A percentile compares a stretch with the other conserved stretches of the same genome.
phyloP scores from a whole-genome alignment of 2,113 vertebrate genomes.

The Archocentrus centrarchus region DNA sequence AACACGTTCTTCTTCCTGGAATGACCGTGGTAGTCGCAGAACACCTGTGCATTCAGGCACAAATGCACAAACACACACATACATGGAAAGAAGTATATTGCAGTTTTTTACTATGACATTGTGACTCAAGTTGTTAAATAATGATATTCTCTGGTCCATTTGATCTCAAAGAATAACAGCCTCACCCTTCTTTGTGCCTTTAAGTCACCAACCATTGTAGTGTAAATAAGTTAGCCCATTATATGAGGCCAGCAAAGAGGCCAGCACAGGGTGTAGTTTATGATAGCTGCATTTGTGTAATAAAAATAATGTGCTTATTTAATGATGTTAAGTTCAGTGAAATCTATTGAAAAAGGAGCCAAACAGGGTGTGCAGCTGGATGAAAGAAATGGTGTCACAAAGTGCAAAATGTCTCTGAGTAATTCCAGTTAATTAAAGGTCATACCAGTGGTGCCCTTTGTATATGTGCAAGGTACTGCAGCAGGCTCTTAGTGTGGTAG shows the following conservation, averaged over 20 bases:
- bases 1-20: conserved; percentile 99
- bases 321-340: conserved; percentile 3
- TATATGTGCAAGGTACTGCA: conserved; percentile 95
- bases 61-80: neutral
- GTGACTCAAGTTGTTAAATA: neutral
- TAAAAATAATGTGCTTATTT: conserved; percentile 36
- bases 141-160: neutral
- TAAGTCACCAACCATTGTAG: neutral
- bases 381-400: conserved; percentile 21
- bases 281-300: conserved; percentile 32
- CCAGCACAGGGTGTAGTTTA: conserved; percentile 22
- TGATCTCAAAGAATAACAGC: neutral
- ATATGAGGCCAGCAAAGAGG: neutral
- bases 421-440: conserved; percentile 39
- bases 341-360: conserved; percentile 9
- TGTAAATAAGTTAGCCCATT: conserved; percentile 26
- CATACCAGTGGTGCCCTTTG: conserved; percentile 92
- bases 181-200: conserved; percentile 12
- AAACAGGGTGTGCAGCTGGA: conserved; percentile 25
- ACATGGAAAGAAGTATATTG: neutral
- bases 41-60: conserved; percentile 69
- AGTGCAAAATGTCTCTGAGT: conserved; percentile 19
- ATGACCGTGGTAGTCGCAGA: conserved; percentile 95
- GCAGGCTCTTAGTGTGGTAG: conserved; percentile 95
- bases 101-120: neutral